Evolutionary conservation across 2,113 vertebrate species (phyloP), one percentile per base, ranked within the genome.

Genomic region (Aplodontia rufa): DNA sequence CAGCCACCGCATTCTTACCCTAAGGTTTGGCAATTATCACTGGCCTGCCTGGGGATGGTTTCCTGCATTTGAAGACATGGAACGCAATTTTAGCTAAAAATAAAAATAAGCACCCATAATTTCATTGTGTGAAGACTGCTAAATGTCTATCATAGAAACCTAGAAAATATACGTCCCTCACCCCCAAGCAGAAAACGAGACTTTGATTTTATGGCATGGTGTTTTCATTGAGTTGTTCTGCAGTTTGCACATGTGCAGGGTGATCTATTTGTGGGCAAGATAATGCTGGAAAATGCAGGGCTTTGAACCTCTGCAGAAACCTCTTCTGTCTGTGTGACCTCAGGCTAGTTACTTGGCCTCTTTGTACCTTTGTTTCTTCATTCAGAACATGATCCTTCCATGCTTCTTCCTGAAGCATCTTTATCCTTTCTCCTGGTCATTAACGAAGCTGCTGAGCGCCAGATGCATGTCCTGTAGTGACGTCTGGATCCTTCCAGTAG

Each of bases 21-120:
- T 17, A 19, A 85, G 85, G 49, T 91, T 94, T 82, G 78, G 79
- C 81, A 97, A 20, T 96, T 96, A 96, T 93, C 95, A 62, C 40
- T 3, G 51, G 40, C 45, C n/a, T 89, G 84, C 69, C 81, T 74
- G 49, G 81, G 49, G 78, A 62, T 68, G 92, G 42, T 32, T 80
- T 60, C 69, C 74, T 87, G 64, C 3, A 60, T 92, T 92, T 90
- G 49, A 92, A 95, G 95, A 80, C 49, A 37, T 6, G 22, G 30
- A 66, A 76, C 71, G 55, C 62, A 91, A 80, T 86, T 91, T 86
- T 40, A 45, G 51, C 51, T 92, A 55, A 90, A 94, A 92, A 94
- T 42, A 71, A 92, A 85, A 88, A 81, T 26, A 95, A 66, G 32
- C 22, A 3, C 62, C n/a, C 51, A 66, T 60, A 16, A 87, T 71